Evolutionary conservation across 2,888 invertebrate genomes (phyloP), one percentile per base, ranked within the genome.

Genomic region (Sphaerolaimus hirsutus): DNA sequence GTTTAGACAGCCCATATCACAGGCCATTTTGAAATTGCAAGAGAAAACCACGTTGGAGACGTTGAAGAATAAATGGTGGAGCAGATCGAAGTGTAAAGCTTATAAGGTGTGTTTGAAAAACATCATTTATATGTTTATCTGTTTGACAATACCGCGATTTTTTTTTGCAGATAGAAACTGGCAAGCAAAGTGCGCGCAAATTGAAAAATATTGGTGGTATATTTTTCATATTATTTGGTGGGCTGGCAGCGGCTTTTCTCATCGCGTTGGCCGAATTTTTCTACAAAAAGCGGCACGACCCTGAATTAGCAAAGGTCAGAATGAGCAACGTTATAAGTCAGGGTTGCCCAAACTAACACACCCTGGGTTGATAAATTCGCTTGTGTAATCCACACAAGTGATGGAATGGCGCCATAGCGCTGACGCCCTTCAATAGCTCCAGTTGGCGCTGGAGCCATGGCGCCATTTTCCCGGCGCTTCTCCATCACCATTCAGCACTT

Each of bases 41-140:
- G 60, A 60, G 46, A 45, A 56, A 27, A 60, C 60, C 1, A 59
- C 56, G 24, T 44, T 60, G 10, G 60, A 60, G 48, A 56, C 56
- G 14, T 45, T 60, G 46, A 60, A 60, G 46, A 59, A 60, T 44
- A 60, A 60, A 42, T 60, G 60, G 60, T 60, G 60, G 60, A 51
- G 53, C 36, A 52, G 54, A 44, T 43, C 47, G 44, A 10, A 14
- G 25, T 29, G 23, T 12, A 23, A 40, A 22, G 5, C 5, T 3
- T 40, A 7, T 23, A 40, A 22, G 40, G 22, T 23, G 22, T 22
- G 21, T 23, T 22, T 37, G 5, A 4, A 12, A 5, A 37, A 37
- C 5, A 4, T 37, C n/a, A 5, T 12, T n/a, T 5, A 37, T n/a
- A 37, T 37, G n/a, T 37, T 37, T 5, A 10, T 37, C 19, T n/a